Conservation (phyloP, 2,888 invertebrate species). For the Corbicula japonica region DNA sequence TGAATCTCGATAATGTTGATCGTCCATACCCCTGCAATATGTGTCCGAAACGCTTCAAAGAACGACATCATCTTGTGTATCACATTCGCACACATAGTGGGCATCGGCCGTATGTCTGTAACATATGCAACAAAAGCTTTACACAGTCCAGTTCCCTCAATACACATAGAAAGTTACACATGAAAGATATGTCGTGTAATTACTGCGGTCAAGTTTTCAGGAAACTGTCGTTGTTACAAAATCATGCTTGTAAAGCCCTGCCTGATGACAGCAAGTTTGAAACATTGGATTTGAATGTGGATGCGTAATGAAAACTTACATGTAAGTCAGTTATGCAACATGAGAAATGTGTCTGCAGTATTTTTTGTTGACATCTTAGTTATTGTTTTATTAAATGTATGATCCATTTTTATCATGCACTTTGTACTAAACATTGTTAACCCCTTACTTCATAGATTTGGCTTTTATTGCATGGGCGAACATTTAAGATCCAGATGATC, state of each 20-base stretch:
- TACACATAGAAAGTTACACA: conserved; percentile 53
- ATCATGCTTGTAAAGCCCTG: conserved; percentile 35
- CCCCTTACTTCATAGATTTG: too few species aligned
- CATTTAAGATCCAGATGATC: too few species aligned
- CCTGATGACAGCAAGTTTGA: neutral
- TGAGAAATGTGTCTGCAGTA: too few species aligned
- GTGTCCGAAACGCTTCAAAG: conserved; percentile 58
- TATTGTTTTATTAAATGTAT: too few species aligned
- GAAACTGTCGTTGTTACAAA: conserved; percentile 30
- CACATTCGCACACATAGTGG: conserved; percentile 55
- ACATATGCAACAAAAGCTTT: conserved; percentile 43
- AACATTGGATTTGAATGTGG: too few species aligned
- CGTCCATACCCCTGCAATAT: conserved; percentile 48
- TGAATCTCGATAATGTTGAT: conserved; percentile 30
- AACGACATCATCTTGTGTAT: conserved; percentile 55
- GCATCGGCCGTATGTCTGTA: conserved; percentile 47
- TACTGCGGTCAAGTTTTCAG: conserved; percentile 38
- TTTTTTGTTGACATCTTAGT: too few species aligned
- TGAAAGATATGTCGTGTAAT: conserved; percentile 50
- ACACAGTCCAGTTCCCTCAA: conserved; percentile 59
- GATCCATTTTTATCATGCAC: too few species aligned
- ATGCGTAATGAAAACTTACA: too few species aligned
- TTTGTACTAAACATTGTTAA: too few species aligned
- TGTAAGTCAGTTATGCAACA: too few species aligned
- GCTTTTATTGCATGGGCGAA: too few species aligned